Evolutionary conservation across 2,888 invertebrate genomes (phyloP), one percentile per base, ranked within the genome.

Genomic region (Aphelenchoides bicaudatus): DNA sequence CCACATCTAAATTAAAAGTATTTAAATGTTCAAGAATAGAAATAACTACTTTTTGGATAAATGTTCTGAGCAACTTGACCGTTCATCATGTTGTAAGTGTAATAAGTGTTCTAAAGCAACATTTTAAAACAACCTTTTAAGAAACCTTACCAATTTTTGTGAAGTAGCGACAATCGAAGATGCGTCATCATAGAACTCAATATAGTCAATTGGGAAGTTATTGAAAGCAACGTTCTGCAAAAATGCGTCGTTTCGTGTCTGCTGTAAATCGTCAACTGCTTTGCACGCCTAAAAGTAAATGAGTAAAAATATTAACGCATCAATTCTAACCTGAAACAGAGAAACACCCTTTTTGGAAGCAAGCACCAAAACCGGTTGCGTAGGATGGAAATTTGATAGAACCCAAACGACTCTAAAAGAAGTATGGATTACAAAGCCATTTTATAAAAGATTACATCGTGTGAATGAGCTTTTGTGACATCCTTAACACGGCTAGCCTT

Each of bases 321-420:
- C 8, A n/a, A 48, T 27, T 49, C 39, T 38, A 3, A 65, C 67
- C 37, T 66, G 51, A 37, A 57, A 65, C 8, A 65, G 43, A 2
- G 50, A 25, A 31, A 65, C 43, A 10, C 62, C 67, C 5, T 25
- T 28, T 19, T 28, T 16, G 10, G 37, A 16, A n/a, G 34, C 65
- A 2, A 58, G 62, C 28, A 61, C 61, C 39, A 67, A 50, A 39
- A 67, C 66, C 3, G 67, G 67, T 31, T 57, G 48, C 8, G 55
- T 31, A 10, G 67, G 67, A 34, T 67, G 67, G 28, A 67, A 67
- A 16, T 34, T 34, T 13, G 13, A 25, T 43, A n/a, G 1, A 43
- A 43, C 43, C 43, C 23, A 25, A 2, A 2, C 3, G 27, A 43
- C 34, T 34, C 27, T 39, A 13, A 1, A 3, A 43, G 27, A 43